Evolutionary conservation across 2,113 vertebrate genomes (phyloP).

Genomic region (Rhinolophus ferrumequinum): DNA sequence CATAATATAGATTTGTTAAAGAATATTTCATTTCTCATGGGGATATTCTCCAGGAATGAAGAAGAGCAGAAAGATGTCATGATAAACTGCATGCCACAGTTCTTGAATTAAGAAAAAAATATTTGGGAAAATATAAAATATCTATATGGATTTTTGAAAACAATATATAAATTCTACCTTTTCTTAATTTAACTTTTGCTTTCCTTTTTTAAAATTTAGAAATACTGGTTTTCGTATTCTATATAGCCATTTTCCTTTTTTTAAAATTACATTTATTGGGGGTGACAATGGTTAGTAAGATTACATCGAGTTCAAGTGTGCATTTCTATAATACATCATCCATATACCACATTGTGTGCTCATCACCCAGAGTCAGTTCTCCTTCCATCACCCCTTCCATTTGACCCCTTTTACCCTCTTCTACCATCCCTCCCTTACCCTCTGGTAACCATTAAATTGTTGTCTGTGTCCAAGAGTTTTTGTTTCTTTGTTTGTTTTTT

Average conservation of each 20-base stretch:
- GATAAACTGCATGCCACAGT: not conserved
- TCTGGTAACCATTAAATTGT: no score
- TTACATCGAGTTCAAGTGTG: no score
- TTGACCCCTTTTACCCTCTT: no score
- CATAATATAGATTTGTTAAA: conserved; percentile 37
- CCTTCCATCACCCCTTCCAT: no score
- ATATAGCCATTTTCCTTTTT: conserved; percentile 46
- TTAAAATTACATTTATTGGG: not conserved
- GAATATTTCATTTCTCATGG: not conserved
- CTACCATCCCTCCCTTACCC: no score
- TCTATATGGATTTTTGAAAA: conserved; percentile 12
- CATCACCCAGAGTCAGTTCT: no score
- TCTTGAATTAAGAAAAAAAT: conserved; percentile 20
- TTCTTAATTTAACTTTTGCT: conserved; percentile 47
- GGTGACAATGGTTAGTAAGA: no score
- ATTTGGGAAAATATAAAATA: not conserved
- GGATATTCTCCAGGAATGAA: conserved; percentile 16
- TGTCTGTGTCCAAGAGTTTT: no score
- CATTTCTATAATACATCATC: no score
- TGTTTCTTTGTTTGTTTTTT: no score
- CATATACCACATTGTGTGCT: no score
- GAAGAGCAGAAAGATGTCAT: not conserved
- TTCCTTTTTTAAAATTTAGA: conserved; percentile 42
- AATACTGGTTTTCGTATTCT: conserved; percentile 49
- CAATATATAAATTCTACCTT: not conserved